Conservation (phyloP, 2,113 vertebrate species). For the Tachysurus vachellii region DNA sequence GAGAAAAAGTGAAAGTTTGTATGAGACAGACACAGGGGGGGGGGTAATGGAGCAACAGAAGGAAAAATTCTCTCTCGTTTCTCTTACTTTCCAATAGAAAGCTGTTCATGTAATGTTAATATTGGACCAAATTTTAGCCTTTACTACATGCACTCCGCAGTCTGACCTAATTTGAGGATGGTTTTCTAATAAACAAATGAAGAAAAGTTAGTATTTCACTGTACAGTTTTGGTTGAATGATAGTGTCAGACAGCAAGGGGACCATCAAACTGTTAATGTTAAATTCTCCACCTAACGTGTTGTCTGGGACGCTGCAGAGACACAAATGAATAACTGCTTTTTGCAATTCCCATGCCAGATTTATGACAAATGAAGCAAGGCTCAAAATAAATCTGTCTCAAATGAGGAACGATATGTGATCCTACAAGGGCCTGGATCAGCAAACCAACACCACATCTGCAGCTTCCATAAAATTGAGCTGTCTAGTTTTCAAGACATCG, state of each 20-base stretch:
- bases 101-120: neutral
- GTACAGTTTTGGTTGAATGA: neutral
- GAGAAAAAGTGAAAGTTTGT: neutral
- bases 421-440: constrained; percentile 38
- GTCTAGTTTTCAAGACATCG: constrained; percentile 15
- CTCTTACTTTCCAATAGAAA: neutral
- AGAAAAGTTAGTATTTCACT: constrained; percentile 6
- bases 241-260: constrained; percentile 22
- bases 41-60: constrained; percentile 8
- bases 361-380: constrained; percentile 39
- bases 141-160: neutral
- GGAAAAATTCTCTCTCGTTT: constrained; percentile 4
- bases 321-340: constrained; percentile 47
- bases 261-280: constrained; percentile 33
- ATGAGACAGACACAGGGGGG: neutral
- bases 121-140: neutral
- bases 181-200: neutral
- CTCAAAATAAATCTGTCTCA: constrained; percentile 51
- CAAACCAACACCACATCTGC: constrained; percentile 35
- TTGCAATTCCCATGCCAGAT: constrained; percentile 44
- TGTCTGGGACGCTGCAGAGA: constrained; percentile 6
- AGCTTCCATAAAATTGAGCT: neutral
- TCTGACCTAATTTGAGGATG: neutral
- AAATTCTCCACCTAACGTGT: constrained; percentile 18
- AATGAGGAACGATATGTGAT: constrained; percentile 37